Base-by-base conservation (phyloP, 2,113 vertebrate species). In the Oxygymnocypris stewartii region DNA sequence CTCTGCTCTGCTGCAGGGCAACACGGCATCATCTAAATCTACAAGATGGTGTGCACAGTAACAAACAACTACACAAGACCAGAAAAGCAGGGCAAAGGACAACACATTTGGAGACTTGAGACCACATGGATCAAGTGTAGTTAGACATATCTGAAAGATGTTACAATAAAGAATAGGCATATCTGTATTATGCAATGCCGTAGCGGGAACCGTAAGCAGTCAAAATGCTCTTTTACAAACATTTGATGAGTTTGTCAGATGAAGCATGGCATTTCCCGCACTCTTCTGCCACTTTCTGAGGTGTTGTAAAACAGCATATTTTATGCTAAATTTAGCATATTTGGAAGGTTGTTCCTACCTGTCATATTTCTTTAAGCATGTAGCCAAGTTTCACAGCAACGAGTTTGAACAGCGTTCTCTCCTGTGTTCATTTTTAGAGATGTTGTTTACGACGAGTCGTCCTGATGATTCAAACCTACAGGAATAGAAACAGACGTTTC, bases 61-160 rank as follows among this genome's bases (percentile, higher is more conserved):
- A 51, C 61, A 75, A 54, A 69, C n/a, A 20, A n/a, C 76, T 18
- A 35, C 57, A 61, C 83, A 23, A 73, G 57, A 69, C 67, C 35
- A 14, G 69, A 54, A 84, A 40, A 79, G 47, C 79, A 23, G 44
- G 69, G 75, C 79, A 61, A 31, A 79, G 82, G 37, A 31, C n/a
- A 80, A 35, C 84, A 57, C 78, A 78, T 86, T 84, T 76, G 84
- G 63, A 84, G 49, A 71, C 28, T 61, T 76, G 59, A 87, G 81
- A 78, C 59, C 47, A 69, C 47, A 47, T 69, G 5, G 65, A 79
- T 69, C 77, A 84, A 65, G 40, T 37, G 1, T 47, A 42, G 76
- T 25, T 31, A 51, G 51, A 78, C 75, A 71, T 35, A 44, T 37
- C 47, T 28, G 4, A 65, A 54, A 35, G 67, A 61, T 28, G 23